Percentiles rank a stretch among this genome's conserved stretches.
Conservation (phyloP, 2,888 invertebrate genomes). For the Eucera pruinosa region DNA sequence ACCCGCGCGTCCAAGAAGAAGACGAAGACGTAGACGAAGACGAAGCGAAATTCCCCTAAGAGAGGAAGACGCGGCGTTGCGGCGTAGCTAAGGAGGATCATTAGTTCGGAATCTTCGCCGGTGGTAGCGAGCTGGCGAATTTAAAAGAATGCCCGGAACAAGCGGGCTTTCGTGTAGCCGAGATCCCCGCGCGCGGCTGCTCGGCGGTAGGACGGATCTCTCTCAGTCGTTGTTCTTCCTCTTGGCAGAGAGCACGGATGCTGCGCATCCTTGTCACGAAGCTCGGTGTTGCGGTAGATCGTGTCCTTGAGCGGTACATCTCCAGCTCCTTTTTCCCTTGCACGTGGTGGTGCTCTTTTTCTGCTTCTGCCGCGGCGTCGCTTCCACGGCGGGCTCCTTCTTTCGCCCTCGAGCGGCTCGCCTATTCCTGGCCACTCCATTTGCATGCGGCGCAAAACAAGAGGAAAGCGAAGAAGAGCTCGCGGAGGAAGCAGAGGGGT, state of each 20-base stretch:
- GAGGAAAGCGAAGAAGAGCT: slow-evolving; percentile 26
- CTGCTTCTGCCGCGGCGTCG: slow-evolving; percentile 43
- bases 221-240: no score
- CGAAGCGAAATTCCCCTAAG: no score
- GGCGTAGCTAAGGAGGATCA: slow-evolving; percentile 35
- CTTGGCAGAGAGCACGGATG: no score
- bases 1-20: no score
- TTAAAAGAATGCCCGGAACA: slow-evolving; percentile 54
- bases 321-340: slow-evolving; percentile 53
- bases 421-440: slow-evolving; percentile 71
- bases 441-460: slow-evolving; percentile 68
- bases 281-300: slow-evolving; percentile 73
- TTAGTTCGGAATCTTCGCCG: slow-evolving; percentile 44
- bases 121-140: slow-evolving; percentile 41
- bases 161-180: slow-evolving; percentile 67
- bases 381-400: slow-evolving; percentile 35
- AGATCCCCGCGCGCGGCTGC: slow-evolving; percentile 51
- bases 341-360: slow-evolving; percentile 48
- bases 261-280: slow-evolving; percentile 73
- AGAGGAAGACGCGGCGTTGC: slow-evolving; percentile 11
- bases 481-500: neutral
- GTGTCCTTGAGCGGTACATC: slow-evolving; percentile 77
- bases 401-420: slow-evolving; percentile 48
- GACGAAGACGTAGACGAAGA: no score
- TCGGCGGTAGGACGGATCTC: no score